Base-by-base conservation (phyloP, 2,797 vertebrate genomes). In the Xiphophorus birchmanni region DNA sequence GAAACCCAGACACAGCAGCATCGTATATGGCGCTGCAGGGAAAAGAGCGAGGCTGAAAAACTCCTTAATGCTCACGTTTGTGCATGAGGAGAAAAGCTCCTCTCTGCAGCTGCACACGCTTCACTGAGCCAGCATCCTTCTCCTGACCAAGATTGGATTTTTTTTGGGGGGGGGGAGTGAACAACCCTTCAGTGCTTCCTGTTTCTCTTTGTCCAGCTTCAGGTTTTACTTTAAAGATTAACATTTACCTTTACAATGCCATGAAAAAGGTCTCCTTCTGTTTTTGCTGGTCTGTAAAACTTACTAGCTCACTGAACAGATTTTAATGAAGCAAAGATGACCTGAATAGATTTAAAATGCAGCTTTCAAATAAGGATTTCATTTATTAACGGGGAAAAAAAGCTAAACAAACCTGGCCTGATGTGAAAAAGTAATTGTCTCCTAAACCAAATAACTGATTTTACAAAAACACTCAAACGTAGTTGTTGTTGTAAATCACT, bases 71-170 rank as follows among this genome's bases (percentile, higher is more conserved):
- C 84, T 86, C 71, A 15, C 29, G 35, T 85, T 83, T 65, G 79
- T 86, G 82, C 86, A 89, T 5, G 83, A 80, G 23, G 86, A 79
- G 85, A 88, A 90, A 87, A 84, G 89, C 87, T 87, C 79, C 81
- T 83, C 85, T 89, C 89, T 87, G 89, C 89, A 90, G 94, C 92
- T 92, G 91, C 87, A 87, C 88, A 91, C 63, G 85, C 90, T 88
- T 85, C 84, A 94, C 88, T 91, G 87, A 91, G 82, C 86, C 91
- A 88, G 91, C 82, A 86, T 90, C 89, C 86, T 85, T 86, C 83
- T 86, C 84, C 69, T 73, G 77, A 89, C 87, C 84, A 75, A 84
- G 83, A 84, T 85, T 86, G 13, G 82, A 89, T 18, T 56, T 26
- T 75, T 76, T 90, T 88, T 89, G 86, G 15, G 45, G 45, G 2